Evolutionary conservation across 2,888 invertebrate species (phyloP).

Genomic region (Stenurella melanura): DNA sequence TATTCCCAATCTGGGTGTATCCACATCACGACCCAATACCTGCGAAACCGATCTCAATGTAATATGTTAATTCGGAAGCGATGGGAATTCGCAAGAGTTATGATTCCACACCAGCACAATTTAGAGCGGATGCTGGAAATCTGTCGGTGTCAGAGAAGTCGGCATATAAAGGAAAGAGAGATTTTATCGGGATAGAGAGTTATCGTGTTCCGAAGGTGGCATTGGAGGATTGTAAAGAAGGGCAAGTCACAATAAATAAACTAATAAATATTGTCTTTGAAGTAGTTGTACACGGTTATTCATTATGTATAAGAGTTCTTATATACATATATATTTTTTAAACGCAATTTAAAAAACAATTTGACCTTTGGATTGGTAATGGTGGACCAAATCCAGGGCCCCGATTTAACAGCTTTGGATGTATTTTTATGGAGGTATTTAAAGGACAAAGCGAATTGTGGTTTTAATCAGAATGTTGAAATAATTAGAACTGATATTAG

Average conservation of each 20-base stretch:
- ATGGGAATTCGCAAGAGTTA: conserved; percentile 38
- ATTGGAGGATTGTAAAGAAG: not conserved
- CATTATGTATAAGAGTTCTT: too few species aligned
- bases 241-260: not conserved
- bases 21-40: conserved; percentile 8
- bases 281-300: too few species aligned
- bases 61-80: conserved; percentile 41
- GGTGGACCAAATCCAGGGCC: too few species aligned
- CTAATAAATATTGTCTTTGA: not conserved
- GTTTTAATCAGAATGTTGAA: too few species aligned
- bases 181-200: not conserved
- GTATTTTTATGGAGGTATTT: too few species aligned
- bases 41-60: conserved; percentile 24
- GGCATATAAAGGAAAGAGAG: conserved; percentile 13
- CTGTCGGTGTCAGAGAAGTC: conserved; percentile 28
- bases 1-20: conserved; percentile 20
- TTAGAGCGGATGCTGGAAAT: conserved; percentile 34
- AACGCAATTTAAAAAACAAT: too few species aligned
- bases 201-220: not conserved
- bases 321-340: too few species aligned
- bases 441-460: too few species aligned
- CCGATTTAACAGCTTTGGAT: too few species aligned
- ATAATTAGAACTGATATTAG: too few species aligned
- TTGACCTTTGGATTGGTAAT: too few species aligned
- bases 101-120: conserved; percentile 30